Base-by-base conservation (phyloP, 2,797 vertebrate genomes). In the Neosilurus mollespiculum region DNA sequence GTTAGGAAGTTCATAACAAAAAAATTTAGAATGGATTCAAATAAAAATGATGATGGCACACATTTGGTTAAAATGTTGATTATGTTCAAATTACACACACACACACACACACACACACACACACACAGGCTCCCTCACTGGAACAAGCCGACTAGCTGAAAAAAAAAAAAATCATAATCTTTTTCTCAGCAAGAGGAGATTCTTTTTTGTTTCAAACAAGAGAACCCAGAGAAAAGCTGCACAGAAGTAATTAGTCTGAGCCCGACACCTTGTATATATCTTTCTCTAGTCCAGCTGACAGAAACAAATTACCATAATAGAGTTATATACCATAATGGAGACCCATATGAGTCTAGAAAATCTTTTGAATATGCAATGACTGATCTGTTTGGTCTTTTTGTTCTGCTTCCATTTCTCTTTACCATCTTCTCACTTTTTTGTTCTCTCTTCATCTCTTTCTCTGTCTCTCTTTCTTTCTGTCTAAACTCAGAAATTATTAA, bases 221-320 rank as follows among this genome's bases (percentile, higher is more conserved):
- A 69, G 11, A 22, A 80, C 76, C 56, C 54, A 8, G 56, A 70
- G 80, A 76, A 84, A 80, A 53, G 18, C 56, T 65, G 51, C 34
- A 16, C 15, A 11, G 34, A 65, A 37, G 24, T 67, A 71, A 81
- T 37, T 70, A 78, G 59, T 81, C 64, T 51, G 69, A 83, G 65
- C 37, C 26, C 43, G 24, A 43, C 43, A 72, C 1, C 10, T 12
- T 61, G 53, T 61, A 56, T 56, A 61, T 65, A 51, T 78, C 37
- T 59, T 79, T 26, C 30, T 30, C n/a, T 82, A 37, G 73, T 59
- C 73, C 67, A 26, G 10, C 62, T 26, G 30, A 78, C 70, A 37
- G 75, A 83, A 83, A 78, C 10, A 51, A 54, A 71, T 70, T 51
- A 70, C 22, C 7, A 61, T 81, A 72, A 72, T 51, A 51, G 34